Base-by-base conservation (phyloP, 2,888 invertebrate genomes). In the Chrysolina haemoptera region DNA sequence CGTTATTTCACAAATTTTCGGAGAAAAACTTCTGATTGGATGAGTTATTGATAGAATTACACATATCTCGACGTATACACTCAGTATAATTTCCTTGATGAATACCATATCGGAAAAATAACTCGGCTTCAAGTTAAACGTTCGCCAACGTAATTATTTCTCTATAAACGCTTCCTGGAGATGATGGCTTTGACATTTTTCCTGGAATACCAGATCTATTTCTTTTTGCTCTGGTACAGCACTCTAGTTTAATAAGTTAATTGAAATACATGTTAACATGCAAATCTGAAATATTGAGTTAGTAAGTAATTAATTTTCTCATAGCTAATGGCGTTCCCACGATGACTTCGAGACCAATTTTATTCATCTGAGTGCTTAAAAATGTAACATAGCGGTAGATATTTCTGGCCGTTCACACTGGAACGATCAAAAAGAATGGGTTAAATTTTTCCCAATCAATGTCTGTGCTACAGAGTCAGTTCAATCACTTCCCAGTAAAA, bases 241-340 rank as follows among this genome's bases (percentile, higher is more conserved):
- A n/a, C n/a, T n/a, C 14, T 16, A 14, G 18, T 53, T 53, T 22
- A 53, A 59, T 59, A 35, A 59, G 27, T 14, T 22, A 59, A 59
- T 59, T 59, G 59, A 59, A 27, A 55, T 55, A 35, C 16, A 59
- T n/a, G 12, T 27, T 2, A 35, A 59, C 59, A 35, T 59, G 59
- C 59, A 59, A 67, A 53, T 20, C 18, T 9, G 66, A 1, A 27
- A 67, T 41, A 50, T 18, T 18, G 53, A 53, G n/a, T n/a, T n/a
- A n/a, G n/a, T n/a, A n/a, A 20, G 67, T 18, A 67, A 67, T 53
- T 35, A 53, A 40, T 67, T 67, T 18, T 41, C 9, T 1, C 18
- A 20, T 53, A 9, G 35, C 14, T 10, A 50, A 20, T 65, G 27
- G 48, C n/a, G 18, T 67, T 67, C 55, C 20, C 40, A 67, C 35